phyloP scores from a whole-genome alignment of 1,140 invertebrate species.

The Procambarus virginalis region DNA sequence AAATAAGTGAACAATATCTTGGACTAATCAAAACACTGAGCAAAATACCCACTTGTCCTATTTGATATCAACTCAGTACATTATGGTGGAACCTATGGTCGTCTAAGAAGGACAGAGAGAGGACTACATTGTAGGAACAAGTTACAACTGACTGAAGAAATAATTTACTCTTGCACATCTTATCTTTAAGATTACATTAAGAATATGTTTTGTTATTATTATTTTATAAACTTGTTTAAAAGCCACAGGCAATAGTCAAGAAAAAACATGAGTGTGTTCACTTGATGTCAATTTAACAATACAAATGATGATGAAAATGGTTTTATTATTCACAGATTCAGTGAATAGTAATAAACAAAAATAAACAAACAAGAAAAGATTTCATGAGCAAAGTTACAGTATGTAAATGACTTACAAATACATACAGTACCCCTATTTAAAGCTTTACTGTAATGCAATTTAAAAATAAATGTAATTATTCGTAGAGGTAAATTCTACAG shows the following conservation, averaged over 20 bases:
- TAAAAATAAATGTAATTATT: neutral
- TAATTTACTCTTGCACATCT: too few relatives aligned
- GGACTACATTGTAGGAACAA: neutral
- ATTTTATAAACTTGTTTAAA: too few relatives aligned
- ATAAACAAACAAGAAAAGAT: neutral
- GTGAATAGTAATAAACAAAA: neutral
- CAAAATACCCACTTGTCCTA: slow-evolving; percentile 38
- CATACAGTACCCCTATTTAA: neutral
- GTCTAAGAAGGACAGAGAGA: neutral
- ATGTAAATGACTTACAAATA: neutral
- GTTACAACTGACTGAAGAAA: neutral
- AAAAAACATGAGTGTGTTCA: neutral
- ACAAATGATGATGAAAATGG: neutral
- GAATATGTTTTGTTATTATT: neutral
- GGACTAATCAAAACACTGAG: slow-evolving; percentile 58
- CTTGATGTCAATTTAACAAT: neutral
- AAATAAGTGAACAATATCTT: slow-evolving; percentile 31
- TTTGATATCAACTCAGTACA: neutral
- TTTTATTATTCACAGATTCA: neutral
- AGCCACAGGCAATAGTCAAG: too few relatives aligned
- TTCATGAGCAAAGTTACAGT: neutral
- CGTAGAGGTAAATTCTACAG: slow-evolving; percentile 11
- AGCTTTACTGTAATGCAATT: neutral
- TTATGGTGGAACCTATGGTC: neutral
- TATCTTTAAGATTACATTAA: neutral